phyloP scores from a whole-genome alignment of 2,888 invertebrate genomes.

The Caenorhabditis virilis region DNA sequence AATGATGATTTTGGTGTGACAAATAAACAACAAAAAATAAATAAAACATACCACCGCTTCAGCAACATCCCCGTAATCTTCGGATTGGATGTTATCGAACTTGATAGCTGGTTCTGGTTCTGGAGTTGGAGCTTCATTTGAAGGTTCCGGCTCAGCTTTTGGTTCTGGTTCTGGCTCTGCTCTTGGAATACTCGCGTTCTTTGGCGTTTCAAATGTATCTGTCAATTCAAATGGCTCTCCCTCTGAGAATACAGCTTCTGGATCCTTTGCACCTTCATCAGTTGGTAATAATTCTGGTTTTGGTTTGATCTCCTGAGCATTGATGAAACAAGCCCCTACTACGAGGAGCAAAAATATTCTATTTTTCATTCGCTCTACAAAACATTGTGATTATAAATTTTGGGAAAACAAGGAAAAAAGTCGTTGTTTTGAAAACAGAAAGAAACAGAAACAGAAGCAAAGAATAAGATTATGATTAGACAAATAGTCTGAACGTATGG shows the following conservation, averaged over 20 bases:
- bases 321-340: constrained; percentile 20
- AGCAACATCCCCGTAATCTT: constrained; percentile 58
- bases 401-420: too few relatives aligned
- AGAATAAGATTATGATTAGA: background rate
- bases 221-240: constrained; percentile 43
- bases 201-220: constrained; percentile 25
- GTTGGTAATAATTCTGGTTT: constrained; percentile 34
- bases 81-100: constrained; percentile 58
- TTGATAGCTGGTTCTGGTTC: constrained; percentile 60
- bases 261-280: constrained; percentile 38
- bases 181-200: constrained; percentile 33
- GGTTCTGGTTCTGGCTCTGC: constrained; percentile 47
- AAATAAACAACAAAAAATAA: too few relatives aligned
- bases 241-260: constrained; percentile 31
- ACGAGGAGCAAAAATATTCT: constrained; percentile 15
- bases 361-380: background rate
- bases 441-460: background rate
- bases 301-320: constrained; percentile 36
- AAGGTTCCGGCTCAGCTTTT: constrained; percentile 17
- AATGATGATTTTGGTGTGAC: too few relatives aligned
- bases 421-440: too few relatives aligned
- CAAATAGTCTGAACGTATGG: background rate
- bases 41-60: constrained; percentile 33
- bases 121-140: constrained; percentile 30
- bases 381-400: too few relatives aligned